These are phyloP conservation scores for Molossus alvarezi DNA, from an alignment of 2,797 vertebrate genomes.

Conservation along the genomic window DNA sequence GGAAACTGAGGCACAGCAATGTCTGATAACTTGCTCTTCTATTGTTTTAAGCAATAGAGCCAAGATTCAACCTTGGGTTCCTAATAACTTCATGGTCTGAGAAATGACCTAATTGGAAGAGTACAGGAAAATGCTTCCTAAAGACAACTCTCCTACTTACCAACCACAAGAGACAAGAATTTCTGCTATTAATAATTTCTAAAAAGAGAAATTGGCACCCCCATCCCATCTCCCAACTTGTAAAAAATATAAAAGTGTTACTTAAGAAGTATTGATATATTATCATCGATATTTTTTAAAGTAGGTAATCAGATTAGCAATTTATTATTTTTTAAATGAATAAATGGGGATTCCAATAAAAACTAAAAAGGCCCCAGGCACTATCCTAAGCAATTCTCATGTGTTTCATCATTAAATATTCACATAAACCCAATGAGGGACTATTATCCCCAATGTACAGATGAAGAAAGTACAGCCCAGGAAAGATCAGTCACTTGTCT, in stretches of 20 bases:
- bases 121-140: background rate
- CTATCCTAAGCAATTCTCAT: background rate
- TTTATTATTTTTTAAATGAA: background rate
- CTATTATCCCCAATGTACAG: background rate
- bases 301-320: background rate
- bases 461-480: background rate
- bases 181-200: background rate
- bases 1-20: too few species aligned
- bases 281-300: background rate
- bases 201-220: background rate
- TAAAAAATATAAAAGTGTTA: slow-evolving; percentile 14
- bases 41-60: background rate
- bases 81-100: background rate
- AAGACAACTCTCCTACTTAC: background rate
- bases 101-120: background rate
- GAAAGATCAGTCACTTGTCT: background rate
- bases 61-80: background rate
- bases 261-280: background rate
- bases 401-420: background rate
- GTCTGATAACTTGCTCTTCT: background rate
- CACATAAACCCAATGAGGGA: background rate
- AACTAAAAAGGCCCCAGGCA: background rate
- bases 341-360: background rate
- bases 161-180: background rate
- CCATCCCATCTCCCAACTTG: background rate